Evolutionary conservation across 1,140 invertebrate genomes (phyloP).

Genomic region (Himalopsyche phryganea): DNA sequence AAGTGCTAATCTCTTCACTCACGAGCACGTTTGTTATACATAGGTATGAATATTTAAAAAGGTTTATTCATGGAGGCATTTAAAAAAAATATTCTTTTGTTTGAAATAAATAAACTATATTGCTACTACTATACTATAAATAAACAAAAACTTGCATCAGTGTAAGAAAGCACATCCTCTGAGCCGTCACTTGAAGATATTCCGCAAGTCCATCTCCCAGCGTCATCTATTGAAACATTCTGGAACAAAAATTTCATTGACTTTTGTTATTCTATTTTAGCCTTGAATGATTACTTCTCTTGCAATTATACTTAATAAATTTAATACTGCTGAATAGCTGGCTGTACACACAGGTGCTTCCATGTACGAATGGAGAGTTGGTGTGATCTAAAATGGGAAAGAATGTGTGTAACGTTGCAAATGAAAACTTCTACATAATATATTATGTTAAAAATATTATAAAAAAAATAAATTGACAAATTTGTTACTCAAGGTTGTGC

Average conservation of each 20-base stretch:
- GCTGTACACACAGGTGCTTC: background rate
- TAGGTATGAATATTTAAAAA: no score
- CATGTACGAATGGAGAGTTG: background rate
- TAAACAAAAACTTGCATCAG: slow-evolving; percentile 13
- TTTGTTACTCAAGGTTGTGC: no score
- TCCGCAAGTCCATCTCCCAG: slow-evolving; percentile 23
- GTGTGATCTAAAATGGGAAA: background rate
- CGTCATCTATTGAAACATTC: slow-evolving; percentile 6
- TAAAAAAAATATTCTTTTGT: no score
- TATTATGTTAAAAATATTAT: no score
- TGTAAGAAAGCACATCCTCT: slow-evolving; percentile 22
- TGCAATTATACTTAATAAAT: background rate
- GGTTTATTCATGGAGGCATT: no score
- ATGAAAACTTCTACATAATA: no score
- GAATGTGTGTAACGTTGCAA: background rate
- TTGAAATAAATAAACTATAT: no score
- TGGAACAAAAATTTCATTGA: slow-evolving; percentile 8
- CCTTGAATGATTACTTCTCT: background rate
- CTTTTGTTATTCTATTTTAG: no score
- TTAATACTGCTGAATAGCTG: background rate
- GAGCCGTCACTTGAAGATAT: slow-evolving; percentile 17
- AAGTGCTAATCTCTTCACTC: no score
- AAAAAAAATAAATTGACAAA: no score
- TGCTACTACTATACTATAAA: no score
- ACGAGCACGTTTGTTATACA: no score